Base-by-base conservation (phyloP, 2,113 vertebrate species). In the Patagioenas fasciata region DNA sequence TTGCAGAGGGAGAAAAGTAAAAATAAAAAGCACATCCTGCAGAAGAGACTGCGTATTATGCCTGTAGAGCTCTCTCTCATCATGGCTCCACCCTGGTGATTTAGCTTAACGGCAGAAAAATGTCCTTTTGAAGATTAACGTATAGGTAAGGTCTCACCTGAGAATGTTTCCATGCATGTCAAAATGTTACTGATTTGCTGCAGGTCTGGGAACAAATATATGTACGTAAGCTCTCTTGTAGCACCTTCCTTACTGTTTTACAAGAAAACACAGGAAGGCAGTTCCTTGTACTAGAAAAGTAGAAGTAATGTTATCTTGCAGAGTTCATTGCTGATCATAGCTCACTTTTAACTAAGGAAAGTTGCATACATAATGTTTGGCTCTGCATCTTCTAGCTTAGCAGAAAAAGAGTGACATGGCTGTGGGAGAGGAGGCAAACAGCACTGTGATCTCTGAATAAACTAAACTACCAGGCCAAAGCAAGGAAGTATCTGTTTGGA, bases 141-240 rank as follows among this genome's bases (percentile, higher is more conserved):
- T 53, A 32, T 11, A 84, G 28, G 36, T 38, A 24, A 57, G 40
- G n/a, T 47, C 32, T 74, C 40, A 25, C 24, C 40, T n/a, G 69
- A 77, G 32, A 62, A 21, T 5, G 2, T 64, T 88, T 36, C 19
- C 15, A 19, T 0, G 1, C 17, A 2, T 3, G 1, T 73, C 53
- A 80, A 57, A 85, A 40, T n/a, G 6, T 61, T 72, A 9, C 11
- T 62, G 20, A 44, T 92, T 32, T 70, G 31, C 47, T 83, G 40
- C 32, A n/a, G 0, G 5, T 6, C 13, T 38, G 42, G 7, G 5
- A 50, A 36, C 9, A 93, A 66, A 57, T 73, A 25, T 42, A 0
- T 6, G 4, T 53, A 18, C 3, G 0, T 57, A 54, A 83, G 7
- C 11, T 44, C 15, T 80, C 23, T 11, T 24, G 29, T 72, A 72